These are phyloP conservation scores for Pocillopora verrucosa DNA, from an alignment of 64 coral and sea anemone genomes.

Conservation along the genomic window DNA sequence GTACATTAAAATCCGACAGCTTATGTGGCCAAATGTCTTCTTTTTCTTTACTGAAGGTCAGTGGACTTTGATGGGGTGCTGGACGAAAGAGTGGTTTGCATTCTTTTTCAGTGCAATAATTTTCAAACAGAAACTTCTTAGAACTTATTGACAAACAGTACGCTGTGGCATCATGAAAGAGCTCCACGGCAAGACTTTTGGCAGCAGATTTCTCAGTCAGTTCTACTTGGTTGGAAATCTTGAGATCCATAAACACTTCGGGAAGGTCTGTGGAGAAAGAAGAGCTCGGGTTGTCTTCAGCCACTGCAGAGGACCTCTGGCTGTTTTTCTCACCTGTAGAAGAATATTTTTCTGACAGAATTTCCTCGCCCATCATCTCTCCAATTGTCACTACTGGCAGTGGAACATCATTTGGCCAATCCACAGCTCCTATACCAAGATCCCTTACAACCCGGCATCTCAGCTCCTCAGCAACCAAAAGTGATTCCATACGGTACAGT, in stretches of 20 bases:
- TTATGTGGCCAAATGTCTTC: background rate
- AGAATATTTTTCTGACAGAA: background rate
- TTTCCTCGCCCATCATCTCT: slow-evolving; percentile 42
- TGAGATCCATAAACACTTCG: background rate
- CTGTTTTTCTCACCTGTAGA: background rate
- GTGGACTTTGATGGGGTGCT: background rate
- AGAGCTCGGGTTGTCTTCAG: background rate
- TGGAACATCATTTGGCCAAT: slow-evolving; percentile 56
- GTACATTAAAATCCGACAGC: background rate
- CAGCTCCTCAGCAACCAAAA: slow-evolving; percentile 74
- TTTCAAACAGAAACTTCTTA: background rate
- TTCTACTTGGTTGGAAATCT: background rate
- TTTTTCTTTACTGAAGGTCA: background rate
- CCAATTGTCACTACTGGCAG: slow-evolving; percentile 57
- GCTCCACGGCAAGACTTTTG: background rate
- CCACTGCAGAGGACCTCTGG: background rate
- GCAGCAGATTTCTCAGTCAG: background rate
- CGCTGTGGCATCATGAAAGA: background rate
- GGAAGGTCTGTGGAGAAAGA: background rate
- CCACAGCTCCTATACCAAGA: slow-evolving; percentile 30
- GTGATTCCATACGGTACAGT: slow-evolving; percentile 63
- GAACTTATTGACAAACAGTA: background rate
- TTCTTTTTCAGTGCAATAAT: background rate
- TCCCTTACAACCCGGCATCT: slow-evolving; percentile 28
- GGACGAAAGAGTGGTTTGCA: background rate